These are phyloP conservation scores for Erebia palarica DNA, from an alignment of 2,888 invertebrate genomes.

Conservation along the genomic window DNA sequence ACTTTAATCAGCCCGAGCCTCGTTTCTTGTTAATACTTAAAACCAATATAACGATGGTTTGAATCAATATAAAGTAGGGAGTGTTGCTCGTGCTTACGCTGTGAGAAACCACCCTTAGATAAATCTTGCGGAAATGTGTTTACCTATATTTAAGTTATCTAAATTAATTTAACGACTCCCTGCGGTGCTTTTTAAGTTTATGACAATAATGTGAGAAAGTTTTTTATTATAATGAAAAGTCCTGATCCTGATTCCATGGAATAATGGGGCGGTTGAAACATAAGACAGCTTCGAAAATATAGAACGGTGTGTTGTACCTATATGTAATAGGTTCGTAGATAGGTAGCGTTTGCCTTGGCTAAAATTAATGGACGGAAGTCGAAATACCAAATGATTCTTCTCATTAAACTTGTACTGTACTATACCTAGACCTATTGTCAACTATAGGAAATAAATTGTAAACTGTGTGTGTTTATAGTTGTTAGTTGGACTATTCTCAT, in stretches of 20 bases:
- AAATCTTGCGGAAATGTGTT: not conserved
- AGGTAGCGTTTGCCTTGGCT: not conserved
- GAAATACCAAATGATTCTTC: conserved; percentile 34
- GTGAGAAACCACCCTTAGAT: not conserved
- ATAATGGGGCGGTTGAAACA: no score
- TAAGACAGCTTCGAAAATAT: no score
- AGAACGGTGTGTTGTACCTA: no score
- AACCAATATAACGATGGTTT: no score
- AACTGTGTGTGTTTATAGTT: conserved; percentile 23
- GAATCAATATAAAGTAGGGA: no score
- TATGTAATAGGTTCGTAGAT: no score
- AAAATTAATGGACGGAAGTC: not conserved
- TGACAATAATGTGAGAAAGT: not conserved
- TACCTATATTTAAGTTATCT: conserved; percentile 3
- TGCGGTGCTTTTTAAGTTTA: conserved; percentile 14
- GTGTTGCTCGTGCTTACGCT: not conserved
- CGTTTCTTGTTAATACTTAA: no score
- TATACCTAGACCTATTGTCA: not conserved
- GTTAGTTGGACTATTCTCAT: conserved; percentile 36
- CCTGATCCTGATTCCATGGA: not conserved
- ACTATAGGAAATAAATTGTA: conserved; percentile 10
- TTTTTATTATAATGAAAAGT: not conserved
- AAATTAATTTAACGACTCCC: not conserved
- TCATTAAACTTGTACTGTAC: not conserved
- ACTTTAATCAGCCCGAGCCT: no score